These are phyloP conservation scores for Anagrus nilaparvatae DNA, from an alignment of 1,140 invertebrate genomes.

Conservation along the genomic window DNA sequence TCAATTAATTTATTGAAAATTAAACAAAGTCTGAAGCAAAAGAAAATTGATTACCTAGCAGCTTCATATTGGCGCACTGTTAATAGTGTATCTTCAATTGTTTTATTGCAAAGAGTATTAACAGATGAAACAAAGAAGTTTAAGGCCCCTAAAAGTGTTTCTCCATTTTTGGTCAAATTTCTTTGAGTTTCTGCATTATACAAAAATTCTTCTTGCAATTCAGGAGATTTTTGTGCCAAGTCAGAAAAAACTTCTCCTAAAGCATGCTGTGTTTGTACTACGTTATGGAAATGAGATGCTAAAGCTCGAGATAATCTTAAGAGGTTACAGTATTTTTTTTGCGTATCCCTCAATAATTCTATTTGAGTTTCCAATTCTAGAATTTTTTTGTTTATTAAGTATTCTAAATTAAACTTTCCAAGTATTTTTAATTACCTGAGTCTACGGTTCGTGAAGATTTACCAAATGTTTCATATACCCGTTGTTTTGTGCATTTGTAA, in stretches of 20 bases:
- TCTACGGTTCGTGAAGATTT: constrained; percentile 87
- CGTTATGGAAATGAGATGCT: constrained; percentile 79
- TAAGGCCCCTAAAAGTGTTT: constrained; percentile 79
- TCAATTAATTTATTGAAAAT: neutral
- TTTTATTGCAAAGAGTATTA: constrained; percentile 91
- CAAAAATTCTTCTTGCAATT: constrained; percentile 88
- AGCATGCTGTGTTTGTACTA: constrained; percentile 75
- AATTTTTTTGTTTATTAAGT: constrained; percentile 22
- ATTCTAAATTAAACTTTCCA: neutral
- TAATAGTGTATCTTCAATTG: constrained; percentile 90
- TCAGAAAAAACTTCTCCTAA: constrained; percentile 90
- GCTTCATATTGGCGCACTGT: constrained; percentile 90
- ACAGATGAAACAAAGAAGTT: constrained; percentile 95
- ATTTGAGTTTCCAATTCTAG: constrained; percentile 87
- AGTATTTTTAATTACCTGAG: constrained; percentile 48
- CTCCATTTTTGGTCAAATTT: constrained; percentile 88
- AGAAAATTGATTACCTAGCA: constrained; percentile 53
- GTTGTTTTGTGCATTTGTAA: constrained; percentile 92
- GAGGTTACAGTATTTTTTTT: constrained; percentile 84
- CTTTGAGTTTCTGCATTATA: constrained; percentile 94
- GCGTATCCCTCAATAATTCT: constrained; percentile 84
- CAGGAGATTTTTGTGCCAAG: constrained; percentile 86
- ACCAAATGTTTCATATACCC: constrained; percentile 89
- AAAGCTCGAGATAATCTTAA: constrained; percentile 74
- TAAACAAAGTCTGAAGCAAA: neutral